A percentile compares a stretch with the other conserved stretches of the same genome.
These are phyloP conservation scores for Tipula vernalis DNA, from an alignment of 2,888 invertebrate genomes.

Conservation along the genomic window DNA sequence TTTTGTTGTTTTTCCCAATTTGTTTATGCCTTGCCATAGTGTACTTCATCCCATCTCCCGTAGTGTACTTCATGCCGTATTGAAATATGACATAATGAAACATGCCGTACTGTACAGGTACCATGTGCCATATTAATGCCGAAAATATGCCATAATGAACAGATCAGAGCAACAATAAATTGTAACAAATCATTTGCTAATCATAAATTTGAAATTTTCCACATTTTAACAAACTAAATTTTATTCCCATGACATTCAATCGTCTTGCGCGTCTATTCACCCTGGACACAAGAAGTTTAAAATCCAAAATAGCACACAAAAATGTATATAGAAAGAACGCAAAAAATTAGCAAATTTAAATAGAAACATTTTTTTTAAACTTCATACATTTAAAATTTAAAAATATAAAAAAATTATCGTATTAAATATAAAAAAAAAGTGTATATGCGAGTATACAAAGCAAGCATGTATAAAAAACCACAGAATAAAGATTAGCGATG, in stretches of 20 bases:
- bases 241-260: background rate
- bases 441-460: background rate
- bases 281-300: background rate
- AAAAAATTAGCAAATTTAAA: background rate
- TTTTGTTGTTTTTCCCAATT: too few species aligned
- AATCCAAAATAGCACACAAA: background rate
- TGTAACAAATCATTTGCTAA: background rate
- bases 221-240: background rate
- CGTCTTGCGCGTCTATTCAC: background rate
- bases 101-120: too few species aligned
- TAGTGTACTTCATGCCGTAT: too few species aligned
- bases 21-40: too few species aligned
- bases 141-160: too few species aligned
- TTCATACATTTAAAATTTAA: background rate
- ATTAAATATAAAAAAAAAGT: background rate
- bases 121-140: too few species aligned
- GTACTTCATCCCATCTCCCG: too few species aligned
- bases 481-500: background rate
- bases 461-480: background rate
- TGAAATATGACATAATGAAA: too few species aligned
- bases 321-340: background rate
- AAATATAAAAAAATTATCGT: background rate
- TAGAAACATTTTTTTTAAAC: background rate
- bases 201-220: background rate
- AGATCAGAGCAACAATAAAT: too few species aligned